Percentiles rank a stretch among this genome's conserved stretches.
Evolutionary conservation across 2,113 vertebrate genomes (phyloP).

Genomic region (Rhinichthys klamathensis): DNA sequence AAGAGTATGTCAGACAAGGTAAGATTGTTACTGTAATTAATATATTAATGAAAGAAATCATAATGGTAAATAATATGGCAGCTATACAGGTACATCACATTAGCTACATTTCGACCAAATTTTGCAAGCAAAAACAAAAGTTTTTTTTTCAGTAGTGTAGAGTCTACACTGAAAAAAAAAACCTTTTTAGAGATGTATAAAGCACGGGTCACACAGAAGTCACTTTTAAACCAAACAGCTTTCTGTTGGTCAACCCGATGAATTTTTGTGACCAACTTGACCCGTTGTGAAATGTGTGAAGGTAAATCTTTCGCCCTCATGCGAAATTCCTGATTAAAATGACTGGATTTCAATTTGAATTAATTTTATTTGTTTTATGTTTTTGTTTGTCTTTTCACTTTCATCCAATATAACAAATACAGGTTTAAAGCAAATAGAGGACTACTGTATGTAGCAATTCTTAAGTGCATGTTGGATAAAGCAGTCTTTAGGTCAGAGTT

Average conservation of each 20-base stretch:
- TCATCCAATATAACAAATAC: background rate
- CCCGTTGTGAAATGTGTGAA: no score
- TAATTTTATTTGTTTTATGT: no score
- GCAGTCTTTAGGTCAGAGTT: constrained; percentile 20
- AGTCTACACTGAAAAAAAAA: no score
- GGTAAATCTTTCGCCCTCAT: no score
- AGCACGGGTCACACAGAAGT: no score
- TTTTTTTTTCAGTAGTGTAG: background rate
- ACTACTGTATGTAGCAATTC: background rate
- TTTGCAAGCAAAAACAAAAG: background rate
- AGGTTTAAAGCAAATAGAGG: background rate
- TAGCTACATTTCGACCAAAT: background rate
- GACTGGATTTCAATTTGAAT: no score
- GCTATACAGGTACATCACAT: background rate
- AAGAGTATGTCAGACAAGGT: constrained; percentile 87
- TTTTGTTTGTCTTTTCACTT: background rate
- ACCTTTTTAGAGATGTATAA: no score
- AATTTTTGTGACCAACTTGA: no score
- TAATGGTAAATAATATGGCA: background rate
- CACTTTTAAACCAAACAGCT: background rate
- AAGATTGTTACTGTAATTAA: constrained; percentile 44
- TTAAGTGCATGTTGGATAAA: constrained; percentile 13
- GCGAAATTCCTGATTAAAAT: no score
- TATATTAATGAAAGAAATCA: background rate
- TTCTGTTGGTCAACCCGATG: background rate